These are phyloP conservation scores for Cirrhinus molitorella DNA, from an alignment of 2,797 vertebrate genomes.

Conservation along the genomic window DNA sequence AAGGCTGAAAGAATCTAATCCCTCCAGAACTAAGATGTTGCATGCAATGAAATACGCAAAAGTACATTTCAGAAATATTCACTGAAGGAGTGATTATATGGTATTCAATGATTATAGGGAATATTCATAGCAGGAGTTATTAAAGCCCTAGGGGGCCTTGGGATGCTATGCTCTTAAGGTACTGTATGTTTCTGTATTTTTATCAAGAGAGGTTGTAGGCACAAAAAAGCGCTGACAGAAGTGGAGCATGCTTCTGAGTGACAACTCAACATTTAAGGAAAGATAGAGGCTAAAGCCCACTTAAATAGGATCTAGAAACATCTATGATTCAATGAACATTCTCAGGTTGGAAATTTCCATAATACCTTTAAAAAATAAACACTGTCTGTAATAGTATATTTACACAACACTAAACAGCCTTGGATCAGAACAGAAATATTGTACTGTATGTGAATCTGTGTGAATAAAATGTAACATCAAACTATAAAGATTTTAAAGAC, in stretches of 20 bases:
- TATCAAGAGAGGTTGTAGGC: background rate
- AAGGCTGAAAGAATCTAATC: background rate
- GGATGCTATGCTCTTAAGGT: background rate
- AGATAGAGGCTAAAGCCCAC: background rate
- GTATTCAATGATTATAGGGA: constrained; percentile 16
- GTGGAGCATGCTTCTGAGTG: background rate
- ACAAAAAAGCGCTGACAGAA: background rate
- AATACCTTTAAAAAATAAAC: background rate
- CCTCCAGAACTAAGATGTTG: background rate
- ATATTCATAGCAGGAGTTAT: background rate
- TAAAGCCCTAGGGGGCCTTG: constrained; percentile 1
- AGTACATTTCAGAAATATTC: background rate
- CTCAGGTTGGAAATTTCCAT: background rate
- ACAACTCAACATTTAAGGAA: background rate
- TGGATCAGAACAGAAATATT: background rate
- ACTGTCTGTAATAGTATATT: background rate
- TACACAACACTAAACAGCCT: background rate
- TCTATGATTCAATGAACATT: background rate
- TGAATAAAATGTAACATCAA: background rate
- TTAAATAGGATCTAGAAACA: background rate
- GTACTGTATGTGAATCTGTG: background rate
- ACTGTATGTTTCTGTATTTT: background rate
- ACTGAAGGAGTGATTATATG: background rate
- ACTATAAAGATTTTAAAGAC: background rate
- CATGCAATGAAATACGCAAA: background rate